These are phyloP conservation scores for Campoletis raptor DNA, from an alignment of 2,888 invertebrate genomes.

Conservation along the genomic window DNA sequence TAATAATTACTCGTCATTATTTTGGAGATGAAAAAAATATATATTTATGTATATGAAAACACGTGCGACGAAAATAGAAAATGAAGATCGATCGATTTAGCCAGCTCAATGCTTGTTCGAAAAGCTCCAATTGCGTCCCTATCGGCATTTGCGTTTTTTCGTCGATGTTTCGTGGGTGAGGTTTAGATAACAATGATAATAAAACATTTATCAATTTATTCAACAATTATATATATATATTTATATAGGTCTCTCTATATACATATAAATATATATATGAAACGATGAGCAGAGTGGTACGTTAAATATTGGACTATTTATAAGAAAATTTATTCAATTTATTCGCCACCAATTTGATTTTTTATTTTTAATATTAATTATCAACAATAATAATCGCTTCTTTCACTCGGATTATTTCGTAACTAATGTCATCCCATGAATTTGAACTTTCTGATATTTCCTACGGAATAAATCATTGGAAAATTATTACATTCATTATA, in stretches of 20 bases:
- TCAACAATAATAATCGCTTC: slow-evolving; percentile 47
- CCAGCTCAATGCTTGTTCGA: slow-evolving; percentile 77
- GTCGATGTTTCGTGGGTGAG: slow-evolving; percentile 74
- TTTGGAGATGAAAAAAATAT: neutral
- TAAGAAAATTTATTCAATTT: slow-evolving; percentile 52
- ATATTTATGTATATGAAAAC: neutral
- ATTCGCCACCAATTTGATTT: slow-evolving; percentile 20
- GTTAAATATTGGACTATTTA: slow-evolving; percentile 66
- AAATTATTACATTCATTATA: neutral
- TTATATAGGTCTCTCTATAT: slow-evolving; percentile 53
- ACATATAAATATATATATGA: slow-evolving; percentile 50
- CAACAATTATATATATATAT: slow-evolving; percentile 52
- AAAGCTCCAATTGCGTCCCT: slow-evolving; percentile 79
- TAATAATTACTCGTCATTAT: slow-evolving; percentile 22
- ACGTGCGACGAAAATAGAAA: slow-evolving; percentile 6
- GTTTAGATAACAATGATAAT: slow-evolving; percentile 72
- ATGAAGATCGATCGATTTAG: slow-evolving; percentile 35
- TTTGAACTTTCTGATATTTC: neutral
- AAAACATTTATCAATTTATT: slow-evolving; percentile 58
- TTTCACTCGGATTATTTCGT: neutral
- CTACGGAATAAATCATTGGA: neutral
- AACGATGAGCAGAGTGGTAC: slow-evolving; percentile 55
- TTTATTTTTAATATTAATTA: slow-evolving; percentile 43
- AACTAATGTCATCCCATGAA: neutral
- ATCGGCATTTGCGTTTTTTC: slow-evolving; percentile 70